These are phyloP conservation scores for Perca flavescens DNA, from an alignment of 2,113 vertebrate genomes.

Conservation along the genomic window DNA sequence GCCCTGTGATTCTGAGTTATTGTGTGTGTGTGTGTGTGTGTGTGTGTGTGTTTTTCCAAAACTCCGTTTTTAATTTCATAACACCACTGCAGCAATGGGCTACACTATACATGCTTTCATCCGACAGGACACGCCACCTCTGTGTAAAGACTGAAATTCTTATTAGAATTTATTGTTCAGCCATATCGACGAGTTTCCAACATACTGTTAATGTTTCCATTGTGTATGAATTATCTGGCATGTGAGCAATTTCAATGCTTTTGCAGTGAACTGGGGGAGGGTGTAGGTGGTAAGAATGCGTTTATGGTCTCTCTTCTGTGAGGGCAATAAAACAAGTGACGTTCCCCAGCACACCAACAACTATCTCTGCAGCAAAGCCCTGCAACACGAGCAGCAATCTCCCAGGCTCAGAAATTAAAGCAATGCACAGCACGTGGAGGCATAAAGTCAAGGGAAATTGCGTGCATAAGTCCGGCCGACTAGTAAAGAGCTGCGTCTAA, in stretches of 20 bases:
- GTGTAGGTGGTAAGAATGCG: constrained; percentile 80
- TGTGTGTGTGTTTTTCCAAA: constrained; percentile 12
- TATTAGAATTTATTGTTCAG: constrained; percentile 40
- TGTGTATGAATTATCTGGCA: constrained; percentile 59
- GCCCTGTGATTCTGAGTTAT: background rate
- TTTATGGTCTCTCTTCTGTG: constrained; percentile 81
- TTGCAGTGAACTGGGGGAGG: constrained; percentile 69
- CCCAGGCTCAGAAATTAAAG: constrained; percentile 39
- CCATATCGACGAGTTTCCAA: constrained; percentile 39
- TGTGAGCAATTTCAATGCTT: constrained; percentile 66
- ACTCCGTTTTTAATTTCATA: constrained; percentile 54
- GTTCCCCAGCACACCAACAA: constrained; percentile 79
- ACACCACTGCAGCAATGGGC: constrained; percentile 24
- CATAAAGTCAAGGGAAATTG: constrained; percentile 2
- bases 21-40: background rate
- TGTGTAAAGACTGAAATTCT: constrained; percentile 9
- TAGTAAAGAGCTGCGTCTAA: constrained; percentile 1
- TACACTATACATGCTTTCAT: constrained; percentile 1
- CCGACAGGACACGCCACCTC: constrained; percentile 7
- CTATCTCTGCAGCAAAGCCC: constrained; percentile 78
- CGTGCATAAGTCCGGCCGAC: background rate
- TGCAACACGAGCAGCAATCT: constrained; percentile 55
- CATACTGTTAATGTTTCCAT: constrained; percentile 62
- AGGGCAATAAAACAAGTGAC: constrained; percentile 84
- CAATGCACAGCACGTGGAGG: constrained; percentile 49